Base-by-base conservation (phyloP, 37 sponge, comb jelly and placozoan genomes). In the Axinella damicornis region DNA sequence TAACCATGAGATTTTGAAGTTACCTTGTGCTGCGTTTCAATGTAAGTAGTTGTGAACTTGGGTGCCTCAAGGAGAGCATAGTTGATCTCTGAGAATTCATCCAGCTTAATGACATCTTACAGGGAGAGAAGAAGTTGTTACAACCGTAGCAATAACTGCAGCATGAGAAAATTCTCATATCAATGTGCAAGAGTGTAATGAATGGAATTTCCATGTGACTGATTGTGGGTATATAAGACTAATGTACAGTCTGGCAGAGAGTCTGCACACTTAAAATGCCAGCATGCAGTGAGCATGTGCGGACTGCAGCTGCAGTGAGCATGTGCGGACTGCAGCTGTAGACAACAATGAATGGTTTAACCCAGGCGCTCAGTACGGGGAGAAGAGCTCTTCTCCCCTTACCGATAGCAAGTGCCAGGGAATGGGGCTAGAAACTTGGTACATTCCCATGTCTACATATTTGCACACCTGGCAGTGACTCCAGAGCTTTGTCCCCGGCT, bases 391-490 rank as follows among this genome's bases (percentile, higher is more conserved):
- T n/a, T n/a, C n/a, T n/a, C n/a, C n/a, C n/a, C n/a, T n/a, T n/a
- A n/a, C n/a, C n/a, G n/a, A n/a, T n/a, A n/a, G n/a, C n/a, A n/a
- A n/a, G n/a, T n/a, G n/a, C n/a, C n/a, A n/a, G n/a, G n/a, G n/a
- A n/a, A n/a, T n/a, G n/a, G n/a, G n/a, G n/a, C n/a, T n/a, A n/a
- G n/a, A n/a, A n/a, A n/a, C n/a, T n/a, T n/a, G n/a, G n/a, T n/a
- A n/a, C n/a, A n/a, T 12, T 9, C 46, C 9, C 6, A 9, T 36
- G 40, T 20, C 13, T 35, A 30, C 0, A 65, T 32, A 34, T n/a
- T n/a, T n/a, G n/a, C 79, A 75, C 57, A 94, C 91, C 77, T 84
- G 95, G 95, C 1, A 95, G 83, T 19, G 95, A 73, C 34, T 88
- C 89, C 35, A 95, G 78, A 22, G 95, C 95, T 53, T 84, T 81